A percentile compares a stretch with the other conserved stretches of the same genome.
Conservation (phyloP, 2,888 invertebrate species). For the Agriopis leucophaearia region DNA sequence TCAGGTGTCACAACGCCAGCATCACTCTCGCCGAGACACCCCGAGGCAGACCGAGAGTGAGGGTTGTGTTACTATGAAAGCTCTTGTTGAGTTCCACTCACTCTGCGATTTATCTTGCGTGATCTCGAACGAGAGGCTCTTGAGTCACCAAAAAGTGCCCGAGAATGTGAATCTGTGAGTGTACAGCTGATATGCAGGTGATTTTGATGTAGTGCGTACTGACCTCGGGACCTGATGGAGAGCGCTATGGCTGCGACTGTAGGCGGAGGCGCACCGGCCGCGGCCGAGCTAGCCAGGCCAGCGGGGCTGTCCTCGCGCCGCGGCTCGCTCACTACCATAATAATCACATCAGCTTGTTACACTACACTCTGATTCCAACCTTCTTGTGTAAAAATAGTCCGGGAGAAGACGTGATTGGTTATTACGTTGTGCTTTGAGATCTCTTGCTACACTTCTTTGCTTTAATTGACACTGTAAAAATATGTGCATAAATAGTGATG, state of each 20-base stretch:
- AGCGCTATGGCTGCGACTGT: conserved; percentile 76
- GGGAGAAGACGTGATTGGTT: too few relatives aligned
- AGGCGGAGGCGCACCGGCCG: conserved; percentile 50
- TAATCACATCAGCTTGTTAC: conserved; percentile 3
- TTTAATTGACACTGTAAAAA: conserved; percentile 10
- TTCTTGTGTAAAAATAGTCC: background rate
- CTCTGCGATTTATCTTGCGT: too few relatives aligned
- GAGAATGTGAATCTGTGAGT: too few relatives aligned
- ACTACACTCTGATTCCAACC: too few relatives aligned
- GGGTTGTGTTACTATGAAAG: too few relatives aligned
- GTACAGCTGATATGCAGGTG: background rate
- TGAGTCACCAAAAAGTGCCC: too few relatives aligned
- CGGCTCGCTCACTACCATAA: conserved; percentile 40
- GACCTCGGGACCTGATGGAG: conserved; percentile 79
- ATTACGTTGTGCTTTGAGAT: background rate
- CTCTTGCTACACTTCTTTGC: background rate
- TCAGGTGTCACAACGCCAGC: background rate
- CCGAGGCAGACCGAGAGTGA: too few relatives aligned
- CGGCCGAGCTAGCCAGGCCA: conserved; percentile 36
- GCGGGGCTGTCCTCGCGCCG: conserved; percentile 32
- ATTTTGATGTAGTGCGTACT: conserved; percentile 55
- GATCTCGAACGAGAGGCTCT: too few relatives aligned
- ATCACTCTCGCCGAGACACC: too few relatives aligned
- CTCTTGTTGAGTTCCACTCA: too few relatives aligned
- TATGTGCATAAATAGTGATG: conserved; percentile 31